Evolutionary conservation across 2,113 vertebrate species (phyloP), one percentile per base, ranked within the genome.

Genomic region (Clarias gariepinus): DNA sequence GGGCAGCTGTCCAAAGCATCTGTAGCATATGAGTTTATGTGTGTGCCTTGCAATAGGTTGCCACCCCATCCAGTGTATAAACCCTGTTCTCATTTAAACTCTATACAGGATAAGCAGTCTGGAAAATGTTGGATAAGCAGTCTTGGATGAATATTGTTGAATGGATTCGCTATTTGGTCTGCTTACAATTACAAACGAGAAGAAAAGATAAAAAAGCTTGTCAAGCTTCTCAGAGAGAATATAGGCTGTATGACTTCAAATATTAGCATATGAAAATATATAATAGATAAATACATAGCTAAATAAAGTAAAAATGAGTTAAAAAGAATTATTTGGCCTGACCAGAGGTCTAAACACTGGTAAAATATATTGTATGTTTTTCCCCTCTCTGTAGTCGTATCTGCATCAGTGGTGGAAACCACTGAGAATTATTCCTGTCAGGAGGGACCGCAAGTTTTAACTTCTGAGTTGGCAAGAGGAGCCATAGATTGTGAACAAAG

Each of bases 381-480:
- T 7, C 9, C 23, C 60, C 47, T 16, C 57, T 83, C 16, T 76
- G 21, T 61, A 90, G 90, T 79, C 25, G 21, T 3, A 3, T 19
- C 36, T 25, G 30, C 36, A 30, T 19, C 36, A 10, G 86, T 90
- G 21, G 52, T 0, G 3, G 87, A 86, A 85, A 82, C 21, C 0
- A 30, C 28, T 6, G 16, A 79, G 7, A 19, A 21, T 1, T 89
- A 88, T 64, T 12, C 0, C 3, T 87, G 87, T 41, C 16, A 66
- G 10, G 77, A 78, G 36, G 18, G 10, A 5, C 16, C 55, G 2
- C 68, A 85, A 57, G 16, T 21, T 64, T 18, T 82, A 16, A 63
- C 47, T 21, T 58, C 28, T 19, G 64, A 82, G n/a, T 13, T 30
- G 12, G 61, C 86, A 1, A 33, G 30, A 6, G 18, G 0, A 2